Evolutionary conservation across 2,113 vertebrate species (phyloP).

Genomic region (Microtus montanus): DNA sequence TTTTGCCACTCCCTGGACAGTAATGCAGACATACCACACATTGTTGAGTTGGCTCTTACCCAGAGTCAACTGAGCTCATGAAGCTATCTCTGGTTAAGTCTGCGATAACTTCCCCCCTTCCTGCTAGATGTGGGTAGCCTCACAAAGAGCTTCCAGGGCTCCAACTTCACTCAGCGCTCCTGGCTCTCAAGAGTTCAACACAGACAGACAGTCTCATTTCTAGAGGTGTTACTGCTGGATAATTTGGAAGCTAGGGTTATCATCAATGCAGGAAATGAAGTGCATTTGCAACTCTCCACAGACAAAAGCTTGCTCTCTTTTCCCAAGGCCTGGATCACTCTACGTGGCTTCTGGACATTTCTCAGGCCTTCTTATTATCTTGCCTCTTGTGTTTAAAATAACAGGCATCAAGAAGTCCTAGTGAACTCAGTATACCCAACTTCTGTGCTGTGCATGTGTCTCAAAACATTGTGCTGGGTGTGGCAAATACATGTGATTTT

Average conservation of each 20-base stretch:
- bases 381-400: background rate
- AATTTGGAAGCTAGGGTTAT: slow-evolving; percentile 17
- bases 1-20: background rate
- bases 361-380: background rate
- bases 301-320: background rate
- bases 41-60: background rate
- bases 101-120: background rate
- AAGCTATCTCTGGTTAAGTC: background rate
- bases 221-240: slow-evolving; percentile 23
- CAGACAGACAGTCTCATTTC: slow-evolving; percentile 31
- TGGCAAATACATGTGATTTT: background rate
- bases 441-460: background rate
- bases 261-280: slow-evolving; percentile 25
- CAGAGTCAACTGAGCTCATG: background rate
- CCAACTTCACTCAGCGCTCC: background rate
- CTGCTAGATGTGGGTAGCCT: background rate
- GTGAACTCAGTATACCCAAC: background rate
- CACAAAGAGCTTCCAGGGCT: background rate
- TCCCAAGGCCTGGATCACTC: background rate
- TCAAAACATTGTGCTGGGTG: background rate
- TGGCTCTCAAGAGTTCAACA: slow-evolving; percentile 7
- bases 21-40: too few relatives aligned
- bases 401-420: background rate
- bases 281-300: background rate
- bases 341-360: background rate